A percentile compares a stretch with the other conserved stretches of the same genome.
Conservation (phyloP, 92 coral and sea anemone genomes). For the Bergia sp. region DNA sequence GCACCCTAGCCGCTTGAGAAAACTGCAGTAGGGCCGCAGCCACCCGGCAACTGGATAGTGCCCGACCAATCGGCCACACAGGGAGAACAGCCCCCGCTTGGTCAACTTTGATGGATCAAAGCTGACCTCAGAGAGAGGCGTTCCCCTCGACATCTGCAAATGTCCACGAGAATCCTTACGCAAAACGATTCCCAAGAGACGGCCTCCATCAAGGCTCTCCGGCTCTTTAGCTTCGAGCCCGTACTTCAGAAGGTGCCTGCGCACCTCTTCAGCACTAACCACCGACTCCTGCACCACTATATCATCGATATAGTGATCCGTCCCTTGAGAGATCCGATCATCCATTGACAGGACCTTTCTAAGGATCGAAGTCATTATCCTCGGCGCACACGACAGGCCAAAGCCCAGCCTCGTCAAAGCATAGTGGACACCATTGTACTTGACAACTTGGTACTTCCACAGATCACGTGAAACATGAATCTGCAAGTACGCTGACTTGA, state of each 20-base stretch:
- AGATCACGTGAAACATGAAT: conserved; percentile 22
- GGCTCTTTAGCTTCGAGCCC: conserved; percentile 18
- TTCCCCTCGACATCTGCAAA: conserved; percentile 3
- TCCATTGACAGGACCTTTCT: background rate
- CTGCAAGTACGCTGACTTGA: conserved; percentile 25
- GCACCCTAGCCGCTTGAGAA: conserved; percentile 10
- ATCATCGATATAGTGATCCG: conserved; percentile 9
- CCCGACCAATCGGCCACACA: conserved; percentile 25
- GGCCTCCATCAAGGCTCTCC: conserved; percentile 29
- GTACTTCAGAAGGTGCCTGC: background rate
- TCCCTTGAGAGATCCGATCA: background rate
- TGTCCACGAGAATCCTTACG: background rate
- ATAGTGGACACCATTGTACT: background rate
- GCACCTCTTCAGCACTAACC: conserved; percentile 10
- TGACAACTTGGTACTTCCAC: conserved; percentile 22
- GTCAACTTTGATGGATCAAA: conserved; percentile 23
- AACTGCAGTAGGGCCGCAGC: conserved; percentile 23
- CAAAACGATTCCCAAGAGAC: conserved; percentile 8
- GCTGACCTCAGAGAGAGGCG: conserved; percentile 10
- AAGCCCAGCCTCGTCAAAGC: conserved; percentile 31
- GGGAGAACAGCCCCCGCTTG: conserved; percentile 18
- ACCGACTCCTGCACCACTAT: conserved; percentile 2
- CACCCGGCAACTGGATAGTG: conserved; percentile 31
- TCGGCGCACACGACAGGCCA: conserved; percentile 32
- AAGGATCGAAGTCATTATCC: conserved; percentile 23